Conservation (phyloP, 2,888 invertebrate species). For the Ligdia adustata region DNA sequence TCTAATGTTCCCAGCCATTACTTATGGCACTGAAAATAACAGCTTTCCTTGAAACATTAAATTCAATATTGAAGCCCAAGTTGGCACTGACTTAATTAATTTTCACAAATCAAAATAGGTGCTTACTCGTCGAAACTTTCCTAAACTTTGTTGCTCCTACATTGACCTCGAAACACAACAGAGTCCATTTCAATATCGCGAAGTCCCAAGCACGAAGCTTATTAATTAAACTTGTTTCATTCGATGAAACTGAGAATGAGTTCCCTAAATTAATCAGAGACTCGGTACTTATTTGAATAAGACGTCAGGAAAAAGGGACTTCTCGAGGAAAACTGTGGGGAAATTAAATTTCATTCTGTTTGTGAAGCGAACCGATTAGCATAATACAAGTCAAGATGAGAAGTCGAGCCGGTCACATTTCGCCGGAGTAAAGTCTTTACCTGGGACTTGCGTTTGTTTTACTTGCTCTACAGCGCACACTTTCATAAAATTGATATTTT, state of each 20-base stretch:
- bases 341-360: slow-evolving; percentile 76
- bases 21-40: no score
- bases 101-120: slow-evolving; percentile 27
- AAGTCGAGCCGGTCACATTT: slow-evolving; percentile 36
- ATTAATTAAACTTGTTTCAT: slow-evolving; percentile 79
- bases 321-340: slow-evolving; percentile 59
- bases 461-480: background rate
- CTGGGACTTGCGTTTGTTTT: slow-evolving; percentile 5
- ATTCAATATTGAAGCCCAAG: slow-evolving; percentile 7
- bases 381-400: slow-evolving; percentile 74
- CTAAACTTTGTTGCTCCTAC: slow-evolving; percentile 25
- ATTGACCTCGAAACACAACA: slow-evolving; percentile 32
- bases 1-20: no score
- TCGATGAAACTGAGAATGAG: slow-evolving; percentile 72
- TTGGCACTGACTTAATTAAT: slow-evolving; percentile 24
- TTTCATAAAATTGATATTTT: no score
- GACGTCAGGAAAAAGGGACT: slow-evolving; percentile 70
- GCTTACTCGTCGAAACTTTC: slow-evolving; percentile 25
- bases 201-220: slow-evolving; percentile 58
- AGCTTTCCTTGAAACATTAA: no score
- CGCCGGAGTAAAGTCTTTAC: slow-evolving; percentile 24
- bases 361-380: slow-evolving; percentile 66
- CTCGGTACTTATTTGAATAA: slow-evolving; percentile 61
- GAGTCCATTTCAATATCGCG: slow-evolving; percentile 33
- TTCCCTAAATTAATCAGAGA: slow-evolving; percentile 73